These are phyloP conservation scores for Piliocolobus tephrosceles DNA, from an alignment of 2,113 vertebrate species.

Conservation along the genomic window DNA sequence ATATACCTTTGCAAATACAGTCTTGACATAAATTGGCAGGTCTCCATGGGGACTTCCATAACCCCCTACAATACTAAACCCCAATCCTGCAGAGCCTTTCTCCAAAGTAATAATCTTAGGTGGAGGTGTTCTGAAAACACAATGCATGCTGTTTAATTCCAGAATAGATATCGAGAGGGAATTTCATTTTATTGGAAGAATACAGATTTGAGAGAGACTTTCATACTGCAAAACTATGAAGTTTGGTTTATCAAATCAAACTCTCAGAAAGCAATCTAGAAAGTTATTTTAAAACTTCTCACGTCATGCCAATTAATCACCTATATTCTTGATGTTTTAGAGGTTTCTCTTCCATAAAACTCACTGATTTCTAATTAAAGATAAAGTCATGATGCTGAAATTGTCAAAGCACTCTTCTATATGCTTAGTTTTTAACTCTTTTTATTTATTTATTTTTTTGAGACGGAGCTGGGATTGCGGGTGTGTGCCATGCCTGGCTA, in stretches of 20 bases:
- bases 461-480: background rate
- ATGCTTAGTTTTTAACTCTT: background rate
- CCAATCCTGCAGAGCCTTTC: conserved; percentile 96
- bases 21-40: conserved; percentile 98
- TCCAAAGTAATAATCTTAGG: conserved; percentile 93
- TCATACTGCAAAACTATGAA: conserved; percentile 42
- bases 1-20: conserved; percentile 96
- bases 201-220: conserved; percentile 69
- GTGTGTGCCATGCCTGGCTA: background rate
- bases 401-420: background rate
- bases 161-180: conserved; percentile 66
- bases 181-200: conserved; percentile 75
- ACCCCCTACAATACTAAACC: conserved; percentile 98
- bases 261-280: background rate
- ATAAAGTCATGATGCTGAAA: conserved; percentile 47
- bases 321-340: background rate
- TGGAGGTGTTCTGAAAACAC: conserved; percentile 89
- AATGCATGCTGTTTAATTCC: conserved; percentile 81
- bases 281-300: background rate
- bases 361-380: background rate
- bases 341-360: conserved; percentile 6
- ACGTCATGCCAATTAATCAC: background rate
- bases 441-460: background rate
- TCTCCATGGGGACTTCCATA: conserved; percentile 97
- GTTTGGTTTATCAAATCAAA: background rate